A percentile compares a stretch with the other conserved stretches of the same genome.
Conservation (phyloP, 2,888 invertebrate species). For the Eupithecia subfuscata region DNA sequence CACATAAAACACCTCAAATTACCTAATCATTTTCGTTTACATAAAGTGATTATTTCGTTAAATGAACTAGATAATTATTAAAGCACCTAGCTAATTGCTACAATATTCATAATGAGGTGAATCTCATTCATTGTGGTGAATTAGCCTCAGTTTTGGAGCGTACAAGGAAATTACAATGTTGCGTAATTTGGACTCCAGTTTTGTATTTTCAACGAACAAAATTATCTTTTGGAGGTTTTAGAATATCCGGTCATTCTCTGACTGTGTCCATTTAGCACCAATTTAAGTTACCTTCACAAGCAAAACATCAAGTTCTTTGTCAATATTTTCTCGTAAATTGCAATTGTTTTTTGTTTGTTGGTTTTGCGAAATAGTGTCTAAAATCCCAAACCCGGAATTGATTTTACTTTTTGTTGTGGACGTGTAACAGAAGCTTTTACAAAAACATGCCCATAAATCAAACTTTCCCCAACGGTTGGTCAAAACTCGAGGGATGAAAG, state of each 20-base stretch:
- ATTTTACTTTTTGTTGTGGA: neutral
- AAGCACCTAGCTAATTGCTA: conserved; percentile 16
- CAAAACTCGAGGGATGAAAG: conserved; percentile 13
- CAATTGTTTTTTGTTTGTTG: neutral
- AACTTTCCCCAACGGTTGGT: conserved; percentile 6
- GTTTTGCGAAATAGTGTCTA: neutral
- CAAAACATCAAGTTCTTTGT: neutral
- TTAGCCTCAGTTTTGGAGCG: conserved; percentile 14
- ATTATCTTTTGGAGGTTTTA: neutral
- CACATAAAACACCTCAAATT: neutral
- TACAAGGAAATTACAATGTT: conserved; percentile 2
- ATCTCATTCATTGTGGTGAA: conserved; percentile 20
- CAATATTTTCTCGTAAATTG: neutral
- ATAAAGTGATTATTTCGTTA: conserved; percentile 4
- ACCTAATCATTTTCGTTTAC: neutral
- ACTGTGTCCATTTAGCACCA: neutral
- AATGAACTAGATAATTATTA: conserved; percentile 1
- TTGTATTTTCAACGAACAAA: conserved; percentile 6
- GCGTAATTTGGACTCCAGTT: neutral
- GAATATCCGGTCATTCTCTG: neutral
- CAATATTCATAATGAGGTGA: conserved; percentile 19
- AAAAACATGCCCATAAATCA: conserved; percentile 12
- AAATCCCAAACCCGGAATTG: neutral
- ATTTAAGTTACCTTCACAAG: neutral
- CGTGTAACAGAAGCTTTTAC: neutral